Evolutionary conservation across 1,140 invertebrate species (phyloP), one percentile per base, ranked within the genome.

Genomic region (Euura saliciscinereae): DNA sequence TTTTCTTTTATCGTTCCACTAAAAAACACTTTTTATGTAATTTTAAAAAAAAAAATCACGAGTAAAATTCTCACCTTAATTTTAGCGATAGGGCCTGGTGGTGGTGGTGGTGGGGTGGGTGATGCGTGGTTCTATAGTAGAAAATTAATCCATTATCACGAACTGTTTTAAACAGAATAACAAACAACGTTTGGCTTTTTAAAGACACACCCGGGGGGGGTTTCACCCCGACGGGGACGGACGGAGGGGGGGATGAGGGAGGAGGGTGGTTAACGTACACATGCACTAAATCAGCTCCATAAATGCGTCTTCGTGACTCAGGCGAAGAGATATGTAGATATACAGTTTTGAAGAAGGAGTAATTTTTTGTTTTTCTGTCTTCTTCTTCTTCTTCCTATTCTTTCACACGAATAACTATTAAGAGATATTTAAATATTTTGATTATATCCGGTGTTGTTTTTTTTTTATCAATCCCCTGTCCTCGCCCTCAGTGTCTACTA

Each of bases 141-240:
- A 28, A 45, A 79, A 79, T 79, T 79, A 79, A 79, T 79, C 78
- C 78, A 79, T 79, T 79, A 79, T 79, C 72, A 11, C 69, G 68
- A 7, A 51, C 44, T 28, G 6, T 69, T 44, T 11, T 28, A 43
- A 69, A 69, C 43, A 45, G 68, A 66, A 66, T 66, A 66, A 66
- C 13, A 66, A 66, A 66, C 66, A 66, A 28, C 8, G 66, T 43
- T 66, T 43, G 43, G 68, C 77, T 73, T 77, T 77, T 78, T 77
- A 78, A 78, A 74, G 74, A 59, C 70, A 74, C 74, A 70, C 69
- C 70, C 73, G 73, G 72, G 75, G 75, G 74, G 75, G 78, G 76
- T 2, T 44, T 51, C 28, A 28, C 28, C 28, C 28, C 28, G 28
- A 28, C 28, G 28, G 0, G 28, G 28, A 1, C 1, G 28, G 28